Evolutionary conservation across 2,113 vertebrate genomes (phyloP), one percentile per base, ranked within the genome.

Genomic region (Poecile atricapillus): DNA sequence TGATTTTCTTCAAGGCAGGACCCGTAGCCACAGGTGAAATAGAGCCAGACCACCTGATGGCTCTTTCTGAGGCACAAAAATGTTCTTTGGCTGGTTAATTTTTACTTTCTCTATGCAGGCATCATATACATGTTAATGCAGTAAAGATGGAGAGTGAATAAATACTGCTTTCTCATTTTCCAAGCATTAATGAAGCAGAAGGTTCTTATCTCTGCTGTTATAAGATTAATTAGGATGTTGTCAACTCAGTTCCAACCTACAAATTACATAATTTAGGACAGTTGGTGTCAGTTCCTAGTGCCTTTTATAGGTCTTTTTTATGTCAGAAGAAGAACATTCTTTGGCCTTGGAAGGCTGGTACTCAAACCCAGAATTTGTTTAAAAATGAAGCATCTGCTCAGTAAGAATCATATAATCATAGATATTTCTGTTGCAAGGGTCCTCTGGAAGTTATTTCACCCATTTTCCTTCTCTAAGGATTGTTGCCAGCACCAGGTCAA

Each of bases 161-260:
- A 91, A 91, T 77, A 70, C 33, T 28, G 13, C 50, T 77, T 85
- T 93, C 50, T 88, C 43, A 21, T 90, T 80, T 95, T 63, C 28
- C 44, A 90, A 62, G n/a, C 63, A 74, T 69, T 87, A 93, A 93
- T 3, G 5, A 91, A 85, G 33, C 85, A 88, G 56, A 82, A 91
- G 53, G 30, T 59, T 90, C 91, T 92, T 88, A 88, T 83, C 79
- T 88, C 56, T 81, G 30, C 52, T 83, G 35, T 86, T 93, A 49
- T 35, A 81, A 86, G 71, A 86, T 56, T 91, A 93, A 92, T 94
- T 93, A 91, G 44, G 74, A 46, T 83, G 79, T 88, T 95, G 75
- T 86, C 79, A 90, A 65, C 59, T 95, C 68, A 41, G 15, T 71
- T 81, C 47, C 76, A 90, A 68, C 47, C 79, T 81, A 56, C 71